Conservation (phyloP, 2,113 vertebrate genomes). For the Anhinga rufa region DNA sequence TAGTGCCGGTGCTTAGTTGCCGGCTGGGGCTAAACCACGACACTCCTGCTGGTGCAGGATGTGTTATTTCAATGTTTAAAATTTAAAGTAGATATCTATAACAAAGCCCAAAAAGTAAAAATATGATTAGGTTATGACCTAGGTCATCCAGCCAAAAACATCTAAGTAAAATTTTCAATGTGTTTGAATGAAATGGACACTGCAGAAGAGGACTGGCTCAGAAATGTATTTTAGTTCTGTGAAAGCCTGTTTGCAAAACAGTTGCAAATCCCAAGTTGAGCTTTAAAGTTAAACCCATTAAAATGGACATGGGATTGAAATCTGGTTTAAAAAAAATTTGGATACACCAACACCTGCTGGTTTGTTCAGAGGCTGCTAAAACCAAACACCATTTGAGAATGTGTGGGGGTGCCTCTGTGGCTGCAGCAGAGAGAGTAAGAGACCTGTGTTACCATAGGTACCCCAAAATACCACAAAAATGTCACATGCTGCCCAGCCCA, state of each 20-base stretch:
- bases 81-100: not conserved
- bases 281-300: not conserved
- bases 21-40: no score
- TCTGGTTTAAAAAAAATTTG: not conserved
- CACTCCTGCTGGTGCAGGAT: not conserved
- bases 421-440: not conserved
- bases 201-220: not conserved
- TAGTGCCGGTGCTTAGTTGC: no score
- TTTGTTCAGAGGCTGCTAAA: not conserved
- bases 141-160: not conserved
- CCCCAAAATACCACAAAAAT: not conserved
- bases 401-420: not conserved
- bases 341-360: not conserved
- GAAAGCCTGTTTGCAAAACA: not conserved
- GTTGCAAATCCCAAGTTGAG: not conserved
- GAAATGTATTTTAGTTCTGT: not conserved
- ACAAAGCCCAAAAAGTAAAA: not conserved
- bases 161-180: not conserved
- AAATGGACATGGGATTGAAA: not conserved
- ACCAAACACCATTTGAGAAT: not conserved
- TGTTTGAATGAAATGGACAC: not conserved
- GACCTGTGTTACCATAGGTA: not conserved
- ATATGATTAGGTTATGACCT: not conserved
- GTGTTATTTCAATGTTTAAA: not conserved
- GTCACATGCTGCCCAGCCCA: no score